phyloP scores from a whole-genome alignment of 2,113 vertebrate genomes.

The Paracanthobrama guichenoti region DNA sequence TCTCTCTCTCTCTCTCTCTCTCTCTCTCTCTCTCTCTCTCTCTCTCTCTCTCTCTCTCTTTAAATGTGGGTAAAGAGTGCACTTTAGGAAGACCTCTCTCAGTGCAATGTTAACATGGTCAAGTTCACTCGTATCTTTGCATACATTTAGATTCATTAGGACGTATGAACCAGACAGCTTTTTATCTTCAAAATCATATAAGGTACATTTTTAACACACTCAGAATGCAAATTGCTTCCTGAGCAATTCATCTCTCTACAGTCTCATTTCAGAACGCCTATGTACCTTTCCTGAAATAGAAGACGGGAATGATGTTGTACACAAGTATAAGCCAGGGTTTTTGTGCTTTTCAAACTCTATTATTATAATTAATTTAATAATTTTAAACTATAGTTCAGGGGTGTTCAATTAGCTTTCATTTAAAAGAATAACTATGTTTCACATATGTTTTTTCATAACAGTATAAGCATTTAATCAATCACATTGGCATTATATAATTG shows the following conservation, averaged over 20 bases:
- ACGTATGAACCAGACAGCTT: slow-evolving; percentile 63
- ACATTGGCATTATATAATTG: too few relatives aligned
- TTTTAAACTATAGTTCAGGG: too few relatives aligned
- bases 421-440: too few relatives aligned
- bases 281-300: slow-evolving; percentile 31
- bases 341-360: too few relatives aligned
- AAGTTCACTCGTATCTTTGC: slow-evolving; percentile 62
- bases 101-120: slow-evolving; percentile 52
- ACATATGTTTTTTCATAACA: too few relatives aligned
- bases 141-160: slow-evolving; percentile 75
- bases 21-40: not conserved
- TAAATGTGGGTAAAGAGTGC: slow-evolving; percentile 57
- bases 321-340: too few relatives aligned
- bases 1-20: slow-evolving; percentile 32
- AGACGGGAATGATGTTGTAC: not conserved
- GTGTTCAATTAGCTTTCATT: too few relatives aligned
- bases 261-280: slow-evolving; percentile 8
- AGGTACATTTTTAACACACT: slow-evolving; percentile 60
- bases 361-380: too few relatives aligned
- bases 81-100: slow-evolving; percentile 43
- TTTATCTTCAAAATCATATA: slow-evolving; percentile 71
- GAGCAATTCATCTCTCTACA: slow-evolving; percentile 41
- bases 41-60: slow-evolving; percentile 23
- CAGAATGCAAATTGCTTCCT: slow-evolving; percentile 66
- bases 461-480: too few relatives aligned